Conservation (phyloP, 2,888 invertebrate species). For the Spodoptera exigua region DNA sequence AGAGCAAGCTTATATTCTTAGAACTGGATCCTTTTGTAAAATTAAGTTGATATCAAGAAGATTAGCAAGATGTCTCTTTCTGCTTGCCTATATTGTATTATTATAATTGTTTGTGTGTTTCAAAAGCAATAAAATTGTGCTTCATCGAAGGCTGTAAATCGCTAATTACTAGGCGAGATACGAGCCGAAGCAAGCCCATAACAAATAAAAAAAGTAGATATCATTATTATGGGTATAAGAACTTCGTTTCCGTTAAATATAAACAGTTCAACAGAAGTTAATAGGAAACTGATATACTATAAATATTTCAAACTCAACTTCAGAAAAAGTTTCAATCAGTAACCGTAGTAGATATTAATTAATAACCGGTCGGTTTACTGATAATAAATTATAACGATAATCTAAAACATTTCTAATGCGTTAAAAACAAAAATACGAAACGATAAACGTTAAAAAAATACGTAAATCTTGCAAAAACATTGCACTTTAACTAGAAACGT, state of each 20-base stretch:
- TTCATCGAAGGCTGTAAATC: no score
- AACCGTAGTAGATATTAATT: conserved; percentile 31
- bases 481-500: conserved; percentile 53
- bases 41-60: no score
- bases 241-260: conserved; percentile 19
- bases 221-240: no score
- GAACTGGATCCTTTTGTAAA: no score
- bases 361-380: conserved; percentile 41
- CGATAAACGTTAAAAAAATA: conserved; percentile 46
- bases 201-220: no score
- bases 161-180: no score
- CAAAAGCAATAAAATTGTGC: no score
- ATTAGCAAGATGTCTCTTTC: no score
- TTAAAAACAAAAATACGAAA: conserved; percentile 48
- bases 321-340: conserved; percentile 24
- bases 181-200: no score
- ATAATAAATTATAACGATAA: conserved; percentile 50
- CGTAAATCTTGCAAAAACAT: conserved; percentile 57
- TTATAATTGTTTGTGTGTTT: no score
- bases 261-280: conserved; percentile 29
- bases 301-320: conserved; percentile 20
- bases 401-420: conserved; percentile 54
- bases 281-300: conserved; percentile 31
- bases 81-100: no score
- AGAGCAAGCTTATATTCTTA: no score